Conservation (phyloP, 2,113 vertebrate genomes). For the Nothocercus julius region DNA sequence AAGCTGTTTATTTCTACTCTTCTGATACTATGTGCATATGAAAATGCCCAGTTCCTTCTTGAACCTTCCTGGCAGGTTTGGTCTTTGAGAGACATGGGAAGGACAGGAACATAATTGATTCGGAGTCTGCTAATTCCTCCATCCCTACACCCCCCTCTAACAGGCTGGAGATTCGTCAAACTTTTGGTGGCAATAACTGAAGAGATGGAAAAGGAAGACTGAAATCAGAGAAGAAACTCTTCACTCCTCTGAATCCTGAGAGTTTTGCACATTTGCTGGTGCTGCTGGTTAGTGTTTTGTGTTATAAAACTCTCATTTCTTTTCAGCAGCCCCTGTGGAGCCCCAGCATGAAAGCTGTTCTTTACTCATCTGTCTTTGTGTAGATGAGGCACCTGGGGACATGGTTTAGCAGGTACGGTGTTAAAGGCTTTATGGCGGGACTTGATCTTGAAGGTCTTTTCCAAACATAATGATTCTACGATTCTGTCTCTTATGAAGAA, state of each 20-base stretch:
- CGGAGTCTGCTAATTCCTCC: neutral
- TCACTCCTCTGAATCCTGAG: neutral
- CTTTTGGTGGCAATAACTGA: neutral
- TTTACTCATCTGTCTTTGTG: neutral
- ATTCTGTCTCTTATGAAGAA: accelerated
- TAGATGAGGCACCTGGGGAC: no score
- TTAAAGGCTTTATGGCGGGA: no score
- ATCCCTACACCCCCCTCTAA: neutral
- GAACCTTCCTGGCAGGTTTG: neutral
- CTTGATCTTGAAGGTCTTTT: no score
- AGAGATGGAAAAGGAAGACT: neutral
- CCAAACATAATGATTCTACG: neutral
- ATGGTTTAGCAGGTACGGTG: no score
- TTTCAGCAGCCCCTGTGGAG: neutral
- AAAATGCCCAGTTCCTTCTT: neutral
- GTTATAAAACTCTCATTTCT: neutral
- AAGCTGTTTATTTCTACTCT: neutral
- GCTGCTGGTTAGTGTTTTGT: neutral
- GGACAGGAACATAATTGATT: neutral
- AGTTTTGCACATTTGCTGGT: neutral
- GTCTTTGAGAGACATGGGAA: neutral
- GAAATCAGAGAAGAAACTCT: neutral
- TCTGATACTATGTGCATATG: no score
- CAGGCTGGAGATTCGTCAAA: neutral
- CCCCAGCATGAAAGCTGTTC: neutral